These are phyloP conservation scores for Melanaphis sacchari DNA, from an alignment of 1,140 invertebrate species.

Conservation along the genomic window DNA sequence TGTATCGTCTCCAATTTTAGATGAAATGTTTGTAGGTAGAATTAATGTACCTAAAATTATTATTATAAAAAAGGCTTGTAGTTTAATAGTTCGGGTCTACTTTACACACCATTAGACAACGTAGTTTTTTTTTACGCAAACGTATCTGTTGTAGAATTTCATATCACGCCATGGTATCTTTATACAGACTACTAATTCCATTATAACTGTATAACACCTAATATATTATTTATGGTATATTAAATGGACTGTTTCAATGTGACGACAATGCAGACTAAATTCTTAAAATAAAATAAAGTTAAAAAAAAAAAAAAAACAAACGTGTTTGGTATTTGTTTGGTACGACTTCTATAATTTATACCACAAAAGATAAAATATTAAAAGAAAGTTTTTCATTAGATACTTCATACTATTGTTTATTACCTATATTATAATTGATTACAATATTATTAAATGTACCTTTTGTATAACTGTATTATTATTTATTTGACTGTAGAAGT, in stretches of 20 bases:
- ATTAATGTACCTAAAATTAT: not conserved
- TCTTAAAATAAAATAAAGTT: not conserved
- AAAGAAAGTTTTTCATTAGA: not conserved
- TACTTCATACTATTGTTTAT: not conserved
- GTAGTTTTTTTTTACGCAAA: slow-evolving; percentile 3
- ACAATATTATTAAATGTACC: not conserved
- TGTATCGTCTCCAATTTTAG: not conserved
- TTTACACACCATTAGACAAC: slow-evolving; percentile 2
- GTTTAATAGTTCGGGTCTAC: slow-evolving; percentile 13
- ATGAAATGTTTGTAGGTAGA: not conserved
- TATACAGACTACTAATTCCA: not conserved
- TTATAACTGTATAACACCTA: not conserved
- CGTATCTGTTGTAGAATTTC: not conserved
- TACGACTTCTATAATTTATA: too few relatives aligned
- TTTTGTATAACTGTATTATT: not conserved
- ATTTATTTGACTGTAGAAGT: not conserved
- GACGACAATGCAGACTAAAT: not conserved
- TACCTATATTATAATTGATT: not conserved
- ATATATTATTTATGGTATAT: not conserved
- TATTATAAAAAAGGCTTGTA: not conserved
- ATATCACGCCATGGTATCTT: not conserved
- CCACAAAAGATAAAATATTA: too few relatives aligned
- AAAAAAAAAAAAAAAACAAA: not conserved
- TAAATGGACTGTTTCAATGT: not conserved
- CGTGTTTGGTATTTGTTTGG: too few relatives aligned